These are phyloP conservation scores for Rambutsinella grinnellia DNA, from an alignment of 2,888 invertebrate species.

Conservation along the genomic window DNA sequence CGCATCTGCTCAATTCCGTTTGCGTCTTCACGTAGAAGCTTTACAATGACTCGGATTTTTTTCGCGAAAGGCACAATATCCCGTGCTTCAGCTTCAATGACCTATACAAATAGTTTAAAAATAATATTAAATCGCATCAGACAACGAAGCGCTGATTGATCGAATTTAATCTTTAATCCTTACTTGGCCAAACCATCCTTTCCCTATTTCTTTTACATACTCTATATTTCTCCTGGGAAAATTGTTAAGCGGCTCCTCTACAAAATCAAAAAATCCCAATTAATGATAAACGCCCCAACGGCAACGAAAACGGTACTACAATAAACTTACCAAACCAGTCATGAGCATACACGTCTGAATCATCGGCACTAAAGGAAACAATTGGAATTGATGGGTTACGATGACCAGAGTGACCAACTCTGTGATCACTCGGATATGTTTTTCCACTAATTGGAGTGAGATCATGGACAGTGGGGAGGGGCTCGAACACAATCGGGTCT, in stretches of 20 bases:
- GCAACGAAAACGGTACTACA: background rate
- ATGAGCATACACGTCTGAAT: slow-evolving; percentile 62
- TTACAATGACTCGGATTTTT: slow-evolving; percentile 61
- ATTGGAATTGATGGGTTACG: slow-evolving; percentile 29
- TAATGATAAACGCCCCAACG: background rate
- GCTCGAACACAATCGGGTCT: slow-evolving; percentile 65
- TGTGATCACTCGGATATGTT: slow-evolving; percentile 27
- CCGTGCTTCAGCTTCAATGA: slow-evolving; percentile 65
- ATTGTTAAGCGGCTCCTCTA: slow-evolving; percentile 73
- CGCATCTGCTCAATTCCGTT: slow-evolving; percentile 81
- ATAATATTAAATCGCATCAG: background rate
- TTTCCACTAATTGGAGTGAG: slow-evolving; percentile 54
- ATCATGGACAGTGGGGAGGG: slow-evolving; percentile 62
- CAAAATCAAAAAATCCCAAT: no score
- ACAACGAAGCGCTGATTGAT: background rate
- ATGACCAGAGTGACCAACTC: slow-evolving; percentile 3
- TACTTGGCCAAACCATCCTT: slow-evolving; percentile 86
- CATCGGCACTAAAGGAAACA: slow-evolving; percentile 57
- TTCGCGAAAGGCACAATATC: slow-evolving; percentile 64
- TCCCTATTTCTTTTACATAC: slow-evolving; percentile 85
- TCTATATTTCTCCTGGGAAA: slow-evolving; percentile 83
- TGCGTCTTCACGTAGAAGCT: slow-evolving; percentile 72
- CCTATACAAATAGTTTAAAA: slow-evolving; percentile 43
- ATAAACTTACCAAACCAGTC: slow-evolving; percentile 65
- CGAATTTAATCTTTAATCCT: slow-evolving; percentile 51